Percentiles rank a stretch among this genome's conserved stretches.
phyloP scores from a whole-genome alignment of 2,113 vertebrate genomes.

The Tupaia tana region DNA sequence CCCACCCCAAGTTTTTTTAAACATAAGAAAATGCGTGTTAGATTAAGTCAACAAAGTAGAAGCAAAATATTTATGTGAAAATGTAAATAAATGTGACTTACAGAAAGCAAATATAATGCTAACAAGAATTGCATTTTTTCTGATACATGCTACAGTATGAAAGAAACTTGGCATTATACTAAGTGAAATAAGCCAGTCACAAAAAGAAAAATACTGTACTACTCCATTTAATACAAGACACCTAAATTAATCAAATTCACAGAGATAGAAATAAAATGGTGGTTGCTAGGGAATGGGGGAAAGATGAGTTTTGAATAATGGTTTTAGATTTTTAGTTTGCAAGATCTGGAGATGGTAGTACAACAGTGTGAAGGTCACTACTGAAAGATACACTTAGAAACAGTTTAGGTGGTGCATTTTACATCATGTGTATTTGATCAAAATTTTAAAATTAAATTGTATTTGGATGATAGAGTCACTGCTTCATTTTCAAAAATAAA shows the following conservation, averaged over 20 bases:
- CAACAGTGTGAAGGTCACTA: neutral
- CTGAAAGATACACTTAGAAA: neutral
- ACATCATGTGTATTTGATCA: neutral
- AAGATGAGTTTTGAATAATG: neutral
- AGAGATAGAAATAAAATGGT: neutral
- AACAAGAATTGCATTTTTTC: neutral
- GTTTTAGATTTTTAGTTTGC: neutral
- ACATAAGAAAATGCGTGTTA: neutral
- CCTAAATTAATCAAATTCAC: neutral
- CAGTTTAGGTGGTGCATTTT: neutral
- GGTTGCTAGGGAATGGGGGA: neutral
- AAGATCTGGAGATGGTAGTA: neutral
- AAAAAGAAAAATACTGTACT: neutral
- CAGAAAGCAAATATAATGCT: neutral
- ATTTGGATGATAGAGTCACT: neutral
- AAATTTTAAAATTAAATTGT: neutral
- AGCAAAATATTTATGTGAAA: neutral
- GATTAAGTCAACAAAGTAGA: neutral
- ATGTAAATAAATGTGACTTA: neutral
- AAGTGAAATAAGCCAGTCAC: neutral
- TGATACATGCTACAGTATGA: neutral
- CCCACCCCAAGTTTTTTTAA: neutral
- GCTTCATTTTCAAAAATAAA: constrained; percentile 8
- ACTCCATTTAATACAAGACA: neutral
- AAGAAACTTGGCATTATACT: neutral